Conservation (phyloP, 2,797 vertebrate genomes). For the Syngnathus rostellatus region DNA sequence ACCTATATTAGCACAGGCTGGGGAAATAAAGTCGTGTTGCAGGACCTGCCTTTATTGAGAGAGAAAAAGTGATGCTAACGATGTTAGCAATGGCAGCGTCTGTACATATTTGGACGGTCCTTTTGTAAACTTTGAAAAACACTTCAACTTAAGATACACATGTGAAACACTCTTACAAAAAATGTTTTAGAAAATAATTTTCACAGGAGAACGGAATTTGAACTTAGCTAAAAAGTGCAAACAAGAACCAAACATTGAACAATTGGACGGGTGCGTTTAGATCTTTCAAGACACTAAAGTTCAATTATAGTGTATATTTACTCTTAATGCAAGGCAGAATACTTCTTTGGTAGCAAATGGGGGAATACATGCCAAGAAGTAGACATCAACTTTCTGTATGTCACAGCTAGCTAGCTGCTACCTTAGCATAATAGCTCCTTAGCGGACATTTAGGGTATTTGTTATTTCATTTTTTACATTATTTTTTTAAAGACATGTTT, state of each 20-base stretch:
- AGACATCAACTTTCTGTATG: background rate
- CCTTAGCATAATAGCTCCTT: background rate
- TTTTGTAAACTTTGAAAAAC: conserved; percentile 45
- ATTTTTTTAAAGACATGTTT: too few species aligned
- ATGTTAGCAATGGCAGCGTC: conserved; percentile 21
- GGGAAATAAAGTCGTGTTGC: conserved; percentile 32
- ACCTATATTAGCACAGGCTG: conserved; percentile 12
- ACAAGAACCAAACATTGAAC: background rate
- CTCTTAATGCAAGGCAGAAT: background rate
- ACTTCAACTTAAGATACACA: conserved; percentile 19
- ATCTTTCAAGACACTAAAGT: background rate
- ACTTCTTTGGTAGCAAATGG: conserved; percentile 9
- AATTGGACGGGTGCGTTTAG: background rate
- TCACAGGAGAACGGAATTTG: background rate
- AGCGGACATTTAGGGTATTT: background rate
- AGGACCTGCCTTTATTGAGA: conserved; percentile 52
- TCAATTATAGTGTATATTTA: background rate
- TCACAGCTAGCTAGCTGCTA: background rate
- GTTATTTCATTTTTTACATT: too few species aligned
- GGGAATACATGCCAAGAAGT: background rate
- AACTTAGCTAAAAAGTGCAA: background rate
- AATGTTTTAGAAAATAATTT: background rate
- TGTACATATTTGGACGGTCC: conserved; percentile 17
- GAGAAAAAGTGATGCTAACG: conserved; percentile 45
- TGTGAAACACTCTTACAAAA: conserved; percentile 13